Percentiles rank a stretch among this genome's conserved stretches.
These are phyloP conservation scores for Amniataba percoides DNA, from an alignment of 2,797 vertebrate genomes.

Conservation along the genomic window DNA sequence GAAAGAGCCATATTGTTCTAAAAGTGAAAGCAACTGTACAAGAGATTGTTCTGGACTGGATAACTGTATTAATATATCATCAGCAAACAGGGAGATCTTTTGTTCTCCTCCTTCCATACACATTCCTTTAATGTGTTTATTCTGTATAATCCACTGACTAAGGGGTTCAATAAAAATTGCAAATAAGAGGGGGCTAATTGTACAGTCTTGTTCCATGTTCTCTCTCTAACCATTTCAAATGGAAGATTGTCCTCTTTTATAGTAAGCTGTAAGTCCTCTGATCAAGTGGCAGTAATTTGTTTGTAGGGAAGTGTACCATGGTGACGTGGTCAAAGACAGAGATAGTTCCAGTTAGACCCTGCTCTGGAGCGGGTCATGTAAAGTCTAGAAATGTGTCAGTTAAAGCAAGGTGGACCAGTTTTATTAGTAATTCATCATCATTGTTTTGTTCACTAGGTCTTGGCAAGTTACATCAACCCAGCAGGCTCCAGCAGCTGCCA, in stretches of 20 bases:
- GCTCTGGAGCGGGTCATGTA: background rate
- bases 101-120: too few relatives aligned
- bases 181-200: too few relatives aligned
- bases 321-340: background rate
- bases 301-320: background rate
- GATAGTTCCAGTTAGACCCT: background rate
- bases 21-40: too few relatives aligned
- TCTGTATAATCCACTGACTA: too few relatives aligned
- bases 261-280: too few relatives aligned
- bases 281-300: background rate
- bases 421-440: background rate
- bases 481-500: conserved; percentile 87
- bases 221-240: background rate
- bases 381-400: background rate
- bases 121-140: too few relatives aligned
- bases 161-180: too few relatives aligned
- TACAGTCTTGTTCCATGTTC: too few relatives aligned
- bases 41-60: too few relatives aligned
- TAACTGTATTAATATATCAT: too few relatives aligned
- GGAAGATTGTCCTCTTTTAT: background rate
- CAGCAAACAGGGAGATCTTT: too few relatives aligned
- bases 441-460: conserved; percentile 85
- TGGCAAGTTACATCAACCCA: conserved; percentile 99
- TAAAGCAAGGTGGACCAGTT: background rate
- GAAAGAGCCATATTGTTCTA: too few relatives aligned